phyloP scores from a whole-genome alignment of 2,888 invertebrate genomes.

The Catocala fraxini region DNA sequence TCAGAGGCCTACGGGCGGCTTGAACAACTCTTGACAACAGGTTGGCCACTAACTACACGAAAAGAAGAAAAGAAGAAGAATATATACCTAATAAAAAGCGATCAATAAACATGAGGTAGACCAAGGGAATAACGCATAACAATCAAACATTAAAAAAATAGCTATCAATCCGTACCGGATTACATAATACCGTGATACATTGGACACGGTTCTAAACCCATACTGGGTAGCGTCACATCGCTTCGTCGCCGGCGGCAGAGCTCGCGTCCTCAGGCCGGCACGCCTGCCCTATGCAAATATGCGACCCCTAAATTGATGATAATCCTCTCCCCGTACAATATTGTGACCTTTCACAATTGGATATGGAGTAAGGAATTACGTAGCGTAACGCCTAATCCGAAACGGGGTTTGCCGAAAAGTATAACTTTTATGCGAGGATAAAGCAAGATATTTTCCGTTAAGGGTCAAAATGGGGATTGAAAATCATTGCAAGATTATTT shows the following conservation, averaged over 20 bases:
- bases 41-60: too few species aligned
- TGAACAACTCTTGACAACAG: too few species aligned
- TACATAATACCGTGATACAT: conserved; percentile 38
- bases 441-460: background rate
- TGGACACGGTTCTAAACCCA: conserved; percentile 53
- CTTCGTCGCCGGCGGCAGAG: conserved; percentile 60
- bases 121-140: too few species aligned
- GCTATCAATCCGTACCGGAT: background rate
- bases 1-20: too few species aligned
- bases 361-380: conserved; percentile 24
- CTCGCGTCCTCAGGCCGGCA: conserved; percentile 64
- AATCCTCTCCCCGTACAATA: conserved; percentile 56
- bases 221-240: conserved; percentile 69
- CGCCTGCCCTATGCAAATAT: conserved; percentile 83
- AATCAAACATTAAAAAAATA: too few species aligned
- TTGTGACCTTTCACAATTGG: conserved; percentile 46
- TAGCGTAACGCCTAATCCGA: conserved; percentile 9
- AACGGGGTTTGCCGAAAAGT: background rate
- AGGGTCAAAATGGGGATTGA: too few species aligned
- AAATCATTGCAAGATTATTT: too few species aligned
- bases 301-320: conserved; percentile 73
- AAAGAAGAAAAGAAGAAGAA: too few species aligned
- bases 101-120: too few species aligned
- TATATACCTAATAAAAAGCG: too few species aligned
- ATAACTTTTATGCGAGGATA: background rate